Base-by-base conservation (phyloP, 2,888 invertebrate species). In the Melikaiella ostensackeni region DNA sequence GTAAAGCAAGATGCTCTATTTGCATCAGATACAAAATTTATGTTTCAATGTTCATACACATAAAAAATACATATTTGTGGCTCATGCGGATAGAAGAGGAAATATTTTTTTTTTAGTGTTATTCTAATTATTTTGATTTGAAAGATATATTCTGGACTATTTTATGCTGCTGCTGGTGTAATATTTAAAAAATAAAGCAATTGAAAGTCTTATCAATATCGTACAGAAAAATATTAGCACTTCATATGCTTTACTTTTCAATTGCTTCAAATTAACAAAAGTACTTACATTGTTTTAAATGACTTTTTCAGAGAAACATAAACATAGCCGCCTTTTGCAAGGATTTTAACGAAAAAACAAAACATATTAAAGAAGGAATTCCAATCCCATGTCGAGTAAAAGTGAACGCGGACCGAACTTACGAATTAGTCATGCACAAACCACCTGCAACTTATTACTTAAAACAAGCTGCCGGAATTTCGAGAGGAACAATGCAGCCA, bases 301-400 rank as follows among this genome's bases (percentile, higher is more conserved):
- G 3, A n/a, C 55, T n/a, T 55, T 55, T 83, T 35, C 92, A 98
- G 98, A 94, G 98, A 86, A 98, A 98, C 75, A 95, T 99, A 77
- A 99, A 99, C 89, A 98, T 99, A 88, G 96, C 97, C 42, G 95
- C 96, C 27, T 99, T 99, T 92, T 98, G 98, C 89, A 99, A 99
- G 92, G 99, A 99, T 85, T 99, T 99, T 88, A 99, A 99, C 92
- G 96, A 97, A 87, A 95, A 94, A 86, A 99, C 99, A 0, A 95
- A 96, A 77, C 95, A 98, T 83, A 95, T 97, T 38, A 98, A 97
- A 88, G 96, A 96, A 89, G 98, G 98, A 1, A 94, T 97, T 81
- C 98, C 98, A 0, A 88, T 99, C 73, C 98, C 98, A 0, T 95
- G 96, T 50, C 93, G 96, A 86, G 95, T 98, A 3, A 94, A 93